Conservation (phyloP, 2,797 vertebrate genomes). For the Sebastes taczanowskii region DNA sequence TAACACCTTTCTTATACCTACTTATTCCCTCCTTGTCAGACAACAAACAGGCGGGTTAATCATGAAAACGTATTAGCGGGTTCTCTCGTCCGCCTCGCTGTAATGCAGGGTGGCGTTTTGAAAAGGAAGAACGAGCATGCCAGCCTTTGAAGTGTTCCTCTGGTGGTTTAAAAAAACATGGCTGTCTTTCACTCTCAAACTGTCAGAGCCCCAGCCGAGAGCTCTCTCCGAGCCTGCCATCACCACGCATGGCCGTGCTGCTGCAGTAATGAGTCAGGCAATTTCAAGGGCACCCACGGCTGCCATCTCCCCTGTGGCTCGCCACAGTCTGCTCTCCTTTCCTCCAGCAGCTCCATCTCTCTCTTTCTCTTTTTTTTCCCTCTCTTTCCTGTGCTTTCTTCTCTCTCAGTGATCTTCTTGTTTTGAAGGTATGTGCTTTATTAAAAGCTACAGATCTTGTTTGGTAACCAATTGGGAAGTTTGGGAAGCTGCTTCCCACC, state of each 20-base stretch:
- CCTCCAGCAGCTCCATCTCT: constrained; percentile 27
- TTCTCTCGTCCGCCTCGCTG: constrained; percentile 15
- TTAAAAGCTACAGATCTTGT: constrained; percentile 37
- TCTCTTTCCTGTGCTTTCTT: background rate
- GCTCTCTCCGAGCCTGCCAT: constrained; percentile 54
- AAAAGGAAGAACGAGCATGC: constrained; percentile 10
- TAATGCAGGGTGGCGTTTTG: constrained; percentile 10
- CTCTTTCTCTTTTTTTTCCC: background rate
- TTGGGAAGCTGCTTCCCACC: constrained; percentile 3
- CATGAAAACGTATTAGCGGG: background rate
- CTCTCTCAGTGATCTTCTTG: constrained; percentile 18
- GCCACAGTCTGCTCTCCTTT: constrained; percentile 53
- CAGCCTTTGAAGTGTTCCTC: constrained; percentile 57
- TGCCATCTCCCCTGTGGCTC: constrained; percentile 70
- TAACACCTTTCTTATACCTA: background rate
- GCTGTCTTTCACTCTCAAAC: constrained; percentile 57
- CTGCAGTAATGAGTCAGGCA: constrained; percentile 82
- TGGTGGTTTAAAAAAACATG: constrained; percentile 46
- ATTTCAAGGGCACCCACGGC: constrained; percentile 79
- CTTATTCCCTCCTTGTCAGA: constrained; percentile 14
- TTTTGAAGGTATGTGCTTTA: constrained; percentile 41
- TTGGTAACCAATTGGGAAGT: background rate
- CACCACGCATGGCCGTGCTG: constrained; percentile 65
- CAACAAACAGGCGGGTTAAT: constrained; percentile 27
- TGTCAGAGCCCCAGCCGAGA: constrained; percentile 53